Evolutionary conservation across 1,140 invertebrate species (phyloP).

Genomic region (Microplitis demolitor): DNA sequence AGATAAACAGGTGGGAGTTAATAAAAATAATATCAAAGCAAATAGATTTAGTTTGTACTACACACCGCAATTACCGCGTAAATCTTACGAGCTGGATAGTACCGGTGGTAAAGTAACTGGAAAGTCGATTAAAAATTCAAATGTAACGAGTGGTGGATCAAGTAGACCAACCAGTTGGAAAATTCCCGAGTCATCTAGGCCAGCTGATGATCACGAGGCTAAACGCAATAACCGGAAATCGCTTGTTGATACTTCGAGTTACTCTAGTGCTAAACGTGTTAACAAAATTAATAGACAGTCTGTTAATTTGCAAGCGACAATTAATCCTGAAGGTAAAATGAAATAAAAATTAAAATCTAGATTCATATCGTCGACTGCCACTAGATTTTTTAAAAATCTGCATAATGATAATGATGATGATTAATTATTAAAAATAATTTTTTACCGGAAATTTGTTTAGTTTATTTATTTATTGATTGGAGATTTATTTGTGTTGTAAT

Average conservation of each 20-base stretch:
- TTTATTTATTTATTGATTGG: not conserved
- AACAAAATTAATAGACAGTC: constrained; percentile 43
- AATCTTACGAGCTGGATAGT: constrained; percentile 46
- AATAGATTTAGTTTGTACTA: constrained; percentile 53
- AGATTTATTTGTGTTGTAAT: not conserved
- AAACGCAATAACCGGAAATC: constrained; percentile 36
- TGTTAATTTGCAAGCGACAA: constrained; percentile 31
- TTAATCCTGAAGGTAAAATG: not conserved
- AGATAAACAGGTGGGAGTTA: constrained; percentile 28
- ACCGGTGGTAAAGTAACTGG: constrained; percentile 30
- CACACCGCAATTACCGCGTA: constrained; percentile 47
- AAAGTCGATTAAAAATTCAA: constrained; percentile 30
- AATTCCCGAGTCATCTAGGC: constrained; percentile 24
- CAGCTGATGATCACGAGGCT: constrained; percentile 18
- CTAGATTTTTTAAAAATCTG: no score
- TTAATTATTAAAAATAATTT: not conserved
- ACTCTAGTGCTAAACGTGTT: constrained; percentile 35
- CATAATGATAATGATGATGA: not conserved
- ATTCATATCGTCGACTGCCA: not conserved
- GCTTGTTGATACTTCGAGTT: constrained; percentile 30
- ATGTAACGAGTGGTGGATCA: not conserved
- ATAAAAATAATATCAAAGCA: constrained; percentile 33
- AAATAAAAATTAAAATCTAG: not conserved
- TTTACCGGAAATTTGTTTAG: not conserved
- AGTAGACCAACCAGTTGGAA: constrained; percentile 29